A percentile compares a stretch with the other conserved stretches of the same genome.
Evolutionary conservation across 2,888 invertebrate species (phyloP).

Genomic region (Apotomis turbidana): DNA sequence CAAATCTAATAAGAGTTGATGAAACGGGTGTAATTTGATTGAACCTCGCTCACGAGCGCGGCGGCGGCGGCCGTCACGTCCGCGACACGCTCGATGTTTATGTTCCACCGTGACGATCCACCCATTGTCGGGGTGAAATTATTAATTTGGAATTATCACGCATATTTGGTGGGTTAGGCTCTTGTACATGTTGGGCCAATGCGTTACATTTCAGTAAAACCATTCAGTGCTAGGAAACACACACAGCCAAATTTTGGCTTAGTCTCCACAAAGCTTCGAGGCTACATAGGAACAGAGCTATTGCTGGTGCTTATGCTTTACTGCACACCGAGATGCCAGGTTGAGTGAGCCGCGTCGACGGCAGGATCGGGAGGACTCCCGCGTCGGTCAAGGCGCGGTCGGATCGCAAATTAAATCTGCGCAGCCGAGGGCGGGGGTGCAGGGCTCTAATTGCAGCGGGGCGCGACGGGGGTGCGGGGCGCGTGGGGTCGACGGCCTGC

Average conservation of each 20-base stretch:
- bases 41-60: slow-evolving; percentile 32
- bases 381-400: slow-evolving; percentile 8
- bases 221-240: not conserved
- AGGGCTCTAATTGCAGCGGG: slow-evolving; percentile 39
- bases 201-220: too few species aligned
- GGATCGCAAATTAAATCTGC: slow-evolving; percentile 41
- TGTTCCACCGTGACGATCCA: slow-evolving; percentile 11
- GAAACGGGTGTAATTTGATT: slow-evolving; percentile 41
- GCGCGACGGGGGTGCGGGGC: slow-evolving; percentile 23
- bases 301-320: not conserved
- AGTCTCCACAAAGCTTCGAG: too few species aligned
- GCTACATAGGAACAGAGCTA: not conserved
- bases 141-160: slow-evolving; percentile 17
- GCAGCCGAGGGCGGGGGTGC: slow-evolving; percentile 35
- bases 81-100: slow-evolving; percentile 5
- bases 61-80: not conserved
- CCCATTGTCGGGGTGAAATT: slow-evolving; percentile 2
- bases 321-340: not conserved
- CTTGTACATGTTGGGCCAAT: not conserved
- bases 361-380: not conserved
- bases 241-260: not conserved
- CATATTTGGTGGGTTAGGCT: slow-evolving; percentile 7
- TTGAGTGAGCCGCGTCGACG: not conserved
- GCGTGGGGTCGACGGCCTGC: slow-evolving; percentile 56
- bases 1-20: slow-evolving; percentile 40